A percentile compares a stretch with the other conserved stretches of the same genome.
Conservation (phyloP, 2,888 invertebrate species). For the Bombylius discolor region DNA sequence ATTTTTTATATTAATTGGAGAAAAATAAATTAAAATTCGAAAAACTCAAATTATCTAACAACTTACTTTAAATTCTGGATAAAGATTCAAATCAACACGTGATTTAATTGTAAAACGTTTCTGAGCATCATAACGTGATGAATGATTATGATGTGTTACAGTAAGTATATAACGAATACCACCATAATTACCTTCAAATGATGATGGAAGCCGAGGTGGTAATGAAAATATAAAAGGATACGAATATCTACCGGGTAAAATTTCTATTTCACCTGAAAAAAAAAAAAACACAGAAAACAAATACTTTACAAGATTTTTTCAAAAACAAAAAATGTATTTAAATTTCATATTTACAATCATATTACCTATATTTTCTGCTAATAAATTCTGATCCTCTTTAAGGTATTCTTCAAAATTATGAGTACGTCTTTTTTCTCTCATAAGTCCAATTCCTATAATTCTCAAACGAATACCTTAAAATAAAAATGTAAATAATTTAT, state of each 20-base stretch:
- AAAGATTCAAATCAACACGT: background rate
- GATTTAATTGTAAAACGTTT: background rate
- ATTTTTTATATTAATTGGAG: no score
- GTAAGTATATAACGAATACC: slow-evolving; percentile 42
- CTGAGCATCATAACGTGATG: background rate
- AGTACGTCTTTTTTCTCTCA: background rate
- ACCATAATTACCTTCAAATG: slow-evolving; percentile 39
- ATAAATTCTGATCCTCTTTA: background rate
- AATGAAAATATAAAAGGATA: slow-evolving; percentile 58
- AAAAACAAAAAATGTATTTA: background rate
- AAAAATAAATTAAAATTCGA: no score
- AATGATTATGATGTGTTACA: background rate
- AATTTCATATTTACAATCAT: background rate
- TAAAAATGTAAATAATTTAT: no score
- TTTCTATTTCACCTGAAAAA: background rate
- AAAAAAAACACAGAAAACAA: background rate
- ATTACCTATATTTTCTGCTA: background rate
- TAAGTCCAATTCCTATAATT: background rate
- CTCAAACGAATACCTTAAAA: background rate
- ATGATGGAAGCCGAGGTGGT: slow-evolving; percentile 38
- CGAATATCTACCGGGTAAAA: slow-evolving; percentile 22
- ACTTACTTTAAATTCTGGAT: background rate
- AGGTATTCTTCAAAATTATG: background rate
- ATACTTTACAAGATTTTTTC: background rate
- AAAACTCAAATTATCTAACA: no score